These are phyloP conservation scores for Xestia sexstrigata DNA, from an alignment of 2,888 invertebrate genomes.

Conservation along the genomic window DNA sequence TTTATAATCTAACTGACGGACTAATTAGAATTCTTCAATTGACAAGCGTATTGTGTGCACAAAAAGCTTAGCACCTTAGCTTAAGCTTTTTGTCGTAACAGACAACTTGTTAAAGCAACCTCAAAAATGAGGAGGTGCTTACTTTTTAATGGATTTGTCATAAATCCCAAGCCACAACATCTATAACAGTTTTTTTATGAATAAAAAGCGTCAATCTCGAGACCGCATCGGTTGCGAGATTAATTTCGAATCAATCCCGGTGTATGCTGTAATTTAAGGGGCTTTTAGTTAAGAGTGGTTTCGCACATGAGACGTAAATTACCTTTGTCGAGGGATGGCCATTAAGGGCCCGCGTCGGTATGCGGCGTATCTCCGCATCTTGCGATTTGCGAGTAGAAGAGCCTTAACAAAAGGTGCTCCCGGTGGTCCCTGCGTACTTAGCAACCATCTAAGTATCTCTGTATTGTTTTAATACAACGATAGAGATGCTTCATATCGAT, in stretches of 20 bases:
- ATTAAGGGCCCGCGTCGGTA: conserved; percentile 87
- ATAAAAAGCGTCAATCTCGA: conserved; percentile 75
- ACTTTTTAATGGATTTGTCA: conserved; percentile 63
- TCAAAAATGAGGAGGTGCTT: conserved; percentile 50
- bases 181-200: conserved; percentile 63
- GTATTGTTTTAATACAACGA: conserved; percentile 77
- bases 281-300: conserved; percentile 89
- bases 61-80: conserved; percentile 12
- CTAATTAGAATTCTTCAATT: too few relatives aligned
- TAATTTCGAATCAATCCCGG: conserved; percentile 88
- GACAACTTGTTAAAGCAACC: conserved; percentile 41
- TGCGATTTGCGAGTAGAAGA: conserved; percentile 86
- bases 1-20: too few relatives aligned
- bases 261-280: conserved; percentile 87
- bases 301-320: conserved; percentile 90
- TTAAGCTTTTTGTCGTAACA: conserved; percentile 22
- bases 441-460: conserved; percentile 77
- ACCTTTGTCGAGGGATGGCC: conserved; percentile 85
- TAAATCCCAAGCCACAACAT: conserved; percentile 54
- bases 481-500: conserved; percentile 58
- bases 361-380: conserved; percentile 88
- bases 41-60: too few relatives aligned
- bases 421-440: conserved; percentile 85
- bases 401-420: conserved; percentile 86
- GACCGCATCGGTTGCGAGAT: conserved; percentile 79